Percentiles rank a stretch among this genome's conserved stretches.
These are phyloP conservation scores for Pseudoatta argentina DNA, from an alignment of 1,140 invertebrate species.

Conservation along the genomic window DNA sequence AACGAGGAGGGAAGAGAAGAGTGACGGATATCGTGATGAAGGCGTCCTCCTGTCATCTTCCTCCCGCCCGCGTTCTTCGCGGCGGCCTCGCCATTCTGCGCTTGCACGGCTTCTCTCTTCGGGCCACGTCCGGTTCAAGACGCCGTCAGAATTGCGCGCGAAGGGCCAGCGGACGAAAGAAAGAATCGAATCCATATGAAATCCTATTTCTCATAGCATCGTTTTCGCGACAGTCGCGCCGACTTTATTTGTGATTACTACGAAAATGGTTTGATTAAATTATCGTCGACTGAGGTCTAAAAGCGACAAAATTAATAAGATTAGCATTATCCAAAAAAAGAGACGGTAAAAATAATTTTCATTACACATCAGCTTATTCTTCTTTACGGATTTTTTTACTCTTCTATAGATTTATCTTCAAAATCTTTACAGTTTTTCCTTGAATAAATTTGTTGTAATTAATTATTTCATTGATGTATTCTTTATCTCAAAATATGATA, in stretches of 20 bases:
- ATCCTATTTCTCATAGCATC: constrained; percentile 41
- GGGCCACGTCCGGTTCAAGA: constrained; percentile 75
- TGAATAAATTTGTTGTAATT: no score
- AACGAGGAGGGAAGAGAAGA: constrained; percentile 68
- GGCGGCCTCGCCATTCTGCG: constrained; percentile 64
- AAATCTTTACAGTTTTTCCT: no score
- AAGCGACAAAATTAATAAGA: not conserved
- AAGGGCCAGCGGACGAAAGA: constrained; percentile 30
- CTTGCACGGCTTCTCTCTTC: constrained; percentile 74
- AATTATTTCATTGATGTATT: no score
- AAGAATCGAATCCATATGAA: constrained; percentile 46
- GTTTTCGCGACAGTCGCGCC: not conserved
- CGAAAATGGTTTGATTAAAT: constrained; percentile 28
- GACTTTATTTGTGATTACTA: constrained; percentile 2
- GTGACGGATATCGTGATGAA: constrained; percentile 83
- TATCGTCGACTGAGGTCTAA: constrained; percentile 2
- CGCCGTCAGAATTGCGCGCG: constrained; percentile 62
- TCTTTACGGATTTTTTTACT: not conserved
- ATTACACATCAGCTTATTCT: not conserved
- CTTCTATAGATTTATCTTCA: not conserved
- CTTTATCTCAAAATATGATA: no score
- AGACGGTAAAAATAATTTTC: not conserved
- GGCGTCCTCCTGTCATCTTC: constrained; percentile 82
- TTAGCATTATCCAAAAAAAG: not conserved
- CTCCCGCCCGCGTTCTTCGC: constrained; percentile 65